A percentile compares a stretch with the other conserved stretches of the same genome.
Conservation (phyloP, 2,797 vertebrate species). For the Sebastes alutus region DNA sequence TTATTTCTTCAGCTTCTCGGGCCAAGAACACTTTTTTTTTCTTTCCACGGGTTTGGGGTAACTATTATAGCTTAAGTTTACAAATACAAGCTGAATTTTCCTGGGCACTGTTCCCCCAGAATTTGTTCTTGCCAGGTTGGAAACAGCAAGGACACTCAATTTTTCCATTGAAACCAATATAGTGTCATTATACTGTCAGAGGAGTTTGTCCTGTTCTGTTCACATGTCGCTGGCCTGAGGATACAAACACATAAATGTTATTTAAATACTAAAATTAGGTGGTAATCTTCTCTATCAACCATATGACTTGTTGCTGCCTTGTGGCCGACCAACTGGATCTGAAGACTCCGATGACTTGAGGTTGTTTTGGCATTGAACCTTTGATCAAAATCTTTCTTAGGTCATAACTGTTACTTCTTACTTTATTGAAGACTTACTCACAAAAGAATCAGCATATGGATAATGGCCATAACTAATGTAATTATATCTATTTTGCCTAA, state of each 20-base stretch:
- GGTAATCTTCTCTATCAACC: conserved; percentile 16
- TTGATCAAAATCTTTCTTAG: not conserved
- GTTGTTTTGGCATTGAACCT: not conserved
- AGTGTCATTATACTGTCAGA: conserved; percentile 42
- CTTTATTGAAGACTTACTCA: not conserved
- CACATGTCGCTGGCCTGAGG: conserved; percentile 5
- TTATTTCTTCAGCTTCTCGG: conserved; percentile 37
- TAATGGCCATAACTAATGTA: not conserved
- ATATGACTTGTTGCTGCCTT: conserved; percentile 11
- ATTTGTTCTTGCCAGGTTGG: conserved; percentile 46
- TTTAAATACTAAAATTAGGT: conserved; percentile 3
- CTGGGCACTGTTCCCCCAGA: conserved; percentile 43
- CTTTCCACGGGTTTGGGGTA: conserved; percentile 30
- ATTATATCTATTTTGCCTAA: not conserved
- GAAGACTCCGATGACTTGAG: not conserved
- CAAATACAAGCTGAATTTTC: conserved; percentile 56
- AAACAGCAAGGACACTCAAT: conserved; percentile 31
- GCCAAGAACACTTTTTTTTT: conserved; percentile 28
- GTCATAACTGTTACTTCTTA: not conserved
- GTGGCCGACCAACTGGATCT: not conserved
- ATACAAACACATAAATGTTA: conserved; percentile 4
- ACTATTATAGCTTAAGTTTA: conserved; percentile 54
- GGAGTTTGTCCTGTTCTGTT: conserved; percentile 10
- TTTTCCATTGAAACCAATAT: conserved; percentile 57
- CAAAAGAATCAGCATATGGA: not conserved